Evolutionary conservation across 1,140 invertebrate genomes (phyloP).

Genomic region (Aleiodes sp.): DNA sequence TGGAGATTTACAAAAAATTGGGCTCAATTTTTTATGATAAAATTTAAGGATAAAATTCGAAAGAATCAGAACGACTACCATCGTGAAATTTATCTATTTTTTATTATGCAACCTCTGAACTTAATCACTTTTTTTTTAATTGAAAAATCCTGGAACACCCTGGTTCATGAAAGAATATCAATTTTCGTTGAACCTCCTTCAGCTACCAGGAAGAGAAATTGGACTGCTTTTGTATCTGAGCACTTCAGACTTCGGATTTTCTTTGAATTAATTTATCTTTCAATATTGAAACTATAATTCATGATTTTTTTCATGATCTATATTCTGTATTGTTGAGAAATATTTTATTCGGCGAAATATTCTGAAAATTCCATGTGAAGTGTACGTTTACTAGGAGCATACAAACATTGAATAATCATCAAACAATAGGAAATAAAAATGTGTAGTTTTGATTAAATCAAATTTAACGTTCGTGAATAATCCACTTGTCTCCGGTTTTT

Average conservation of each 20-base stretch:
- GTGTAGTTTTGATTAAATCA: too few relatives aligned
- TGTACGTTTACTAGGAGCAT: neutral
- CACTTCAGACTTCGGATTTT: constrained; percentile 33
- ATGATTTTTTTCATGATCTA: neutral
- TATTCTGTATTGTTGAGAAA: neutral
- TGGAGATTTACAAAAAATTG: too few relatives aligned
- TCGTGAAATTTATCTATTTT: neutral
- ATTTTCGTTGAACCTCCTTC: constrained; percentile 57
- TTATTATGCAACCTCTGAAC: neutral
- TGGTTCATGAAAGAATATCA: constrained; percentile 51
- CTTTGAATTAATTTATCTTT: neutral
- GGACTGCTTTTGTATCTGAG: constrained; percentile 48
- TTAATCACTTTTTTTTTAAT: constrained; percentile 8
- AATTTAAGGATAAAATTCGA: too few relatives aligned
- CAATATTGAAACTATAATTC: neutral
- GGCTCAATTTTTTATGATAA: too few relatives aligned
- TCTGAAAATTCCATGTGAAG: neutral
- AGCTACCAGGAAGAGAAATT: constrained; percentile 56
- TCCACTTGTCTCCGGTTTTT: too few relatives aligned
- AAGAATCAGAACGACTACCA: too few relatives aligned
- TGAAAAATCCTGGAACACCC: constrained; percentile 55
- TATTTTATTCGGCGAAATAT: neutral
- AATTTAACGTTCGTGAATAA: too few relatives aligned
- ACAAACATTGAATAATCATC: neutral
- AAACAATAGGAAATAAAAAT: too few relatives aligned